Conservation (phyloP, 2,113 vertebrate genomes). For the Lagopus leucura region DNA sequence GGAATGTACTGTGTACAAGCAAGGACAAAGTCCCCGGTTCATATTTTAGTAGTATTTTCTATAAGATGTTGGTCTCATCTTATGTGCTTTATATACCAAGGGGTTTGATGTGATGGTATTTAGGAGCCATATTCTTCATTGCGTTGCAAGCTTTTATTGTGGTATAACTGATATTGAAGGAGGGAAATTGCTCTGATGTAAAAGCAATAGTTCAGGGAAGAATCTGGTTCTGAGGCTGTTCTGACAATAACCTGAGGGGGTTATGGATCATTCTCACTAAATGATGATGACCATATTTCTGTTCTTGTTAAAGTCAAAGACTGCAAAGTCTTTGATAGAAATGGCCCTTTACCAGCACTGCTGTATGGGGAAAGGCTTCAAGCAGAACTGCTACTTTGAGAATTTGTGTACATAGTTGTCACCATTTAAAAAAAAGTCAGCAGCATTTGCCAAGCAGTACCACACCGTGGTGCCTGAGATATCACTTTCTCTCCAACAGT, state of each 20-base stretch:
- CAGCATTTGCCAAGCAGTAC: conserved; percentile 70
- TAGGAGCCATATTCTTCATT: neutral
- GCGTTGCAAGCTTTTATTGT: conserved; percentile 5
- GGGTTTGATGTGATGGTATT: neutral
- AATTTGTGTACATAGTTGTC: conserved; percentile 65
- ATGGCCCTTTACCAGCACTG: neutral
- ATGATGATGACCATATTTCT: neutral
- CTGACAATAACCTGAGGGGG: neutral
- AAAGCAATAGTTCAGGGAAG: neutral
- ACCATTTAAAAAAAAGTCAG: conserved; percentile 63
- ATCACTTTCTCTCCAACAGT: conserved; percentile 45
- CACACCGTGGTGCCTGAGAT: conserved; percentile 73
- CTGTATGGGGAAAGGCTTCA: conserved; percentile 37
- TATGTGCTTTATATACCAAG: neutral
- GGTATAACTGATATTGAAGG: neutral
- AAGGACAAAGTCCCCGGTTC: neutral
- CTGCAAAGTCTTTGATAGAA: neutral
- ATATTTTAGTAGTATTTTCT: neutral
- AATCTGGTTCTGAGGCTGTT: neutral
- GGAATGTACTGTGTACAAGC: neutral
- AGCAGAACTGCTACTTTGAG: conserved; percentile 56
- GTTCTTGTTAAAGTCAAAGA: neutral
- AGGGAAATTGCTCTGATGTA: neutral
- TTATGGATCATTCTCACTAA: conserved; percentile 21
- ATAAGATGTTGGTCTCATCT: neutral